phyloP scores from a whole-genome alignment of 2,797 vertebrate genomes.

The Rhynchotus rufescens region DNA sequence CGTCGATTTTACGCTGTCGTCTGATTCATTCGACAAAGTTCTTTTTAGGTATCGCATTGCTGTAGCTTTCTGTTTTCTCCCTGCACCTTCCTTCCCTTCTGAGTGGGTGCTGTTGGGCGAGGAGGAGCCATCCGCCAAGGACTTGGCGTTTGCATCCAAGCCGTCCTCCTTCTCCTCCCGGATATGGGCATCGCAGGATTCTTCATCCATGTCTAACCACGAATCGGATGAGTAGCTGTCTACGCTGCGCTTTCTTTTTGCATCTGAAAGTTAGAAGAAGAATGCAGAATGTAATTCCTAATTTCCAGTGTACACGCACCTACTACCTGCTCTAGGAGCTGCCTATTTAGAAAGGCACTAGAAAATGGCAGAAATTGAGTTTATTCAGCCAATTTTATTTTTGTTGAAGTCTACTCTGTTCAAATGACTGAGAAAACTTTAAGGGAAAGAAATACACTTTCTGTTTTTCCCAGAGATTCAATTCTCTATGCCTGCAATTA shows the following conservation, averaged over 20 bases:
- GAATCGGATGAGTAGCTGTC: conserved; percentile 91
- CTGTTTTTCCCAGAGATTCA: conserved; percentile 48
- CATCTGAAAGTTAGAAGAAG: conserved; percentile 78
- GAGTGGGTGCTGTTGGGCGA: conserved; percentile 82
- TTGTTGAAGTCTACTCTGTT: conserved; percentile 53
- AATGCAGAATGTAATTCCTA: background rate
- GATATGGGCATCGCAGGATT: conserved; percentile 85
- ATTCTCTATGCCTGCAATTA: conserved; percentile 63
- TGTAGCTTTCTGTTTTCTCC: conserved; percentile 78
- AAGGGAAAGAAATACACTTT: conserved; percentile 45
- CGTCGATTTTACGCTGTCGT: conserved; percentile 86
- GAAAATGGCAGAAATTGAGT: conserved; percentile 25
- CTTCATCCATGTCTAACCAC: conserved; percentile 92
- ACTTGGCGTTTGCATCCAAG: conserved; percentile 73
- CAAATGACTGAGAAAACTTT: conserved; percentile 60
- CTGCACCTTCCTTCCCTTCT: conserved; percentile 77
- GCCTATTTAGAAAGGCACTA: conserved; percentile 1
- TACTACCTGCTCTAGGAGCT: background rate
- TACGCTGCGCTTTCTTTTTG: conserved; percentile 85
- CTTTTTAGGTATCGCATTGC: conserved; percentile 84
- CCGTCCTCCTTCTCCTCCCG: conserved; percentile 83
- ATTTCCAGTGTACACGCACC: background rate
- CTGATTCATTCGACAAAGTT: conserved; percentile 87
- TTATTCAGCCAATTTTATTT: conserved; percentile 13
- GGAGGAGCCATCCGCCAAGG: conserved; percentile 80